These are phyloP conservation scores for Microctonus aethiopoides DNA, from an alignment of 2,888 invertebrate species.

Conservation along the genomic window DNA sequence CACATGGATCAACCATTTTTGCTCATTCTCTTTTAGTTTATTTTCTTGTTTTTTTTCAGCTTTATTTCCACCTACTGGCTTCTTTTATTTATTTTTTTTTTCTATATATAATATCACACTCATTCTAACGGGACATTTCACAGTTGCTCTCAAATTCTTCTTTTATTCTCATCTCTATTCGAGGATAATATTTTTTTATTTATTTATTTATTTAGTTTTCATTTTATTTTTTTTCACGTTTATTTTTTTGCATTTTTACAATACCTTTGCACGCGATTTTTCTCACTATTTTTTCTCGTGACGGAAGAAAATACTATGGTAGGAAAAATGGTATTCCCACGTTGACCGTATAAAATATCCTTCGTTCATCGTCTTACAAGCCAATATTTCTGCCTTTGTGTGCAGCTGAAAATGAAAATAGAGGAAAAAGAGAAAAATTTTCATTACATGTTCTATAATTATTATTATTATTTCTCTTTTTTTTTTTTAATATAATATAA, in stretches of 20 bases:
- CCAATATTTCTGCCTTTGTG: too few species aligned
- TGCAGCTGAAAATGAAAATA: too few species aligned
- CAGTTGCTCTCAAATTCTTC: not conserved
- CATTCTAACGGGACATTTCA: constrained; percentile 7
- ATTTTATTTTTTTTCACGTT: not conserved
- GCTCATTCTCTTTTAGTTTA: not conserved
- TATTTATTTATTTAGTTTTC: constrained; percentile 38
- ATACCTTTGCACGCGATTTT: not conserved
- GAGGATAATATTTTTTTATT: too few species aligned
- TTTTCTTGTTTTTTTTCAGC: not conserved
- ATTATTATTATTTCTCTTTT: not conserved
- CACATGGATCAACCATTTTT: constrained; percentile 20
- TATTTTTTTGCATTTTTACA: not conserved
- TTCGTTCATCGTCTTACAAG: too few species aligned
- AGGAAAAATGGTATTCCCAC: not conserved
- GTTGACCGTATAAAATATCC: not conserved
- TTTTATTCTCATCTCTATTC: constrained; percentile 14
- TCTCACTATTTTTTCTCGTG: not conserved
- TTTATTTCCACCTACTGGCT: constrained; percentile 14
- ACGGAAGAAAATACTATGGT: not conserved
- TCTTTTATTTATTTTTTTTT: constrained; percentile 27
- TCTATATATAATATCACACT: constrained; percentile 3
- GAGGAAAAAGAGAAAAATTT: not conserved
- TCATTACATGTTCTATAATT: not conserved
- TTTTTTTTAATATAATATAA: too few species aligned